phyloP scores from a whole-genome alignment of 2,113 vertebrate species.

The Syngnathus typhle region DNA sequence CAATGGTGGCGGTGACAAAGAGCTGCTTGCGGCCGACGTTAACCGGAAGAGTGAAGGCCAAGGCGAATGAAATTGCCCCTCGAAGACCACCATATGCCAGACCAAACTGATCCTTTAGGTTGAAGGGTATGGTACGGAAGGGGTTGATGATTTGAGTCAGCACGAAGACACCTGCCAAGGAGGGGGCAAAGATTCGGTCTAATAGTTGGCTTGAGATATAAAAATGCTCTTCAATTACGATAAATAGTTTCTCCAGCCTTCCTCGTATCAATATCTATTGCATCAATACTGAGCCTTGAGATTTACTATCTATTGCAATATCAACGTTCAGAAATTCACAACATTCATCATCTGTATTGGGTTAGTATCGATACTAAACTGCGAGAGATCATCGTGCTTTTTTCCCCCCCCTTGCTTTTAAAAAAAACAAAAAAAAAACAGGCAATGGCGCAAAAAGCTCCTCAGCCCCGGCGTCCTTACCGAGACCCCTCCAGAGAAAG shows the following conservation, averaged over 20 bases:
- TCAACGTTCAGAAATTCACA: too few relatives aligned
- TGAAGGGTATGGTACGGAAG: constrained; percentile 91
- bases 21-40: constrained; percentile 82
- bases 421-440: too few relatives aligned
- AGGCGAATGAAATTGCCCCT: constrained; percentile 90
- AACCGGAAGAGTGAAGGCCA: constrained; percentile 88
- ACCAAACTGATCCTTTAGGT: constrained; percentile 93
- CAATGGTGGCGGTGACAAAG: constrained; percentile 87
- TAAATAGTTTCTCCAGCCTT: not conserved
- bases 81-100: constrained; percentile 91
- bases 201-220: not conserved
- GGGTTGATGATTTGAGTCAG: constrained; percentile 94
- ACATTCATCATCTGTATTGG: too few relatives aligned
- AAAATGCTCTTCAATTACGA: not conserved
- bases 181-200: not conserved
- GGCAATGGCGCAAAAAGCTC: too few relatives aligned
- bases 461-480: constrained; percentile 60
- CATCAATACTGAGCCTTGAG: not conserved
- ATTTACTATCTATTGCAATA: too few relatives aligned
- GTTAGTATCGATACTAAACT: too few relatives aligned
- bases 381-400: too few relatives aligned
- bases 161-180: constrained; percentile 79
- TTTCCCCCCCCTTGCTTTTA: too few relatives aligned
- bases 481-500: constrained; percentile 85
- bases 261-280: not conserved